Base-by-base conservation (phyloP, 2,888 invertebrate species). In the Apodemia hepburni region DNA sequence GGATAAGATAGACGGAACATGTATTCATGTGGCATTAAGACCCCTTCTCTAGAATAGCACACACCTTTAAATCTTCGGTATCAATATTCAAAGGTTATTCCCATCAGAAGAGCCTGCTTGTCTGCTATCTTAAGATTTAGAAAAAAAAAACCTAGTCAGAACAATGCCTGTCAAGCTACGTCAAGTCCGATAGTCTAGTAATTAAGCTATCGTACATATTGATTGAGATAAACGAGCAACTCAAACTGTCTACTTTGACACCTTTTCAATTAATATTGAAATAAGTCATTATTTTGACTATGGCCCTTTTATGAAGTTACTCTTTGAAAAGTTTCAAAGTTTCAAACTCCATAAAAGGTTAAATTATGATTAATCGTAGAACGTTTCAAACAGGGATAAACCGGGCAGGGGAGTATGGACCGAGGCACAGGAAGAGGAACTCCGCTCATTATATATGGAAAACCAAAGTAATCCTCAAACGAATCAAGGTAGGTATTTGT, bases 341-440 rank as follows among this genome's bases (percentile, higher is more conserved):
- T 61, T 58, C 57, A 9, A 57, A 61, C 61, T 63, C 59, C 60
- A 27, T 51, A 51, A 57, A 65, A 62, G 66, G 67, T 61, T 62
- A 64, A 66, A 67, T 68, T 62, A 64, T 69, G 65, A 71, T 71
- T 68, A 68, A 67, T 68, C 47, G 59, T 51, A 29, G n/a, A 12
- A 45, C 59, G 18, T 58, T 61, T 65, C 60, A 45, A 60, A 59
- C 72, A 90, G 91, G 69, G 88, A 88, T 71, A 85, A 83, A 68
- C 75, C 74, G 8, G 86, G 82, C 35, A 93, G 92, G 77, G 92
- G 92, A 65, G 82, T 87, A 33, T 98, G 98, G 98, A 93, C 94
- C 18, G 97, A 97, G 76, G 95, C 96, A 73, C 96, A 98, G 80
- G 98, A 98, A 82, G 94, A 95, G 68, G 98, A 98, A 88, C 85